These are phyloP conservation scores for Hesperia comma DNA, from an alignment of 2,888 invertebrate genomes.

Conservation along the genomic window DNA sequence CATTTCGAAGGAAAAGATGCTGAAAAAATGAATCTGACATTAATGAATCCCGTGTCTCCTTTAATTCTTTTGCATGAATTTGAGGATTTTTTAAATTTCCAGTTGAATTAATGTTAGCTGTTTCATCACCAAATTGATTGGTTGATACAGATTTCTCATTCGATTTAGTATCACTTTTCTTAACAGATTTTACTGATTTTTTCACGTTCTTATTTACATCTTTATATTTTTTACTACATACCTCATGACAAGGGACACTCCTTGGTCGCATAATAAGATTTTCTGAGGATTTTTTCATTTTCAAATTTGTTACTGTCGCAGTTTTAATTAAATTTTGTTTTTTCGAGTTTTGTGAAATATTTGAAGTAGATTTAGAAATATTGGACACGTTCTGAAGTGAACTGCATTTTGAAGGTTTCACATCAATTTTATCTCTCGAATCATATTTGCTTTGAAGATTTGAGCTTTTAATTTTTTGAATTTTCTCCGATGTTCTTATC, in stretches of 20 bases:
- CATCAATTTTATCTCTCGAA: constrained; percentile 54
- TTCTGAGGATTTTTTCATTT: constrained; percentile 71
- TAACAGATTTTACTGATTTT: constrained; percentile 52
- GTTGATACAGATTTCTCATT: constrained; percentile 55
- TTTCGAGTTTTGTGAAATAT: constrained; percentile 56
- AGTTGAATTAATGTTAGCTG: constrained; percentile 59
- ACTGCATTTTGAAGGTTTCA: constrained; percentile 51
- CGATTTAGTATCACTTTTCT: constrained; percentile 49
- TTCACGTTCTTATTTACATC: constrained; percentile 55
- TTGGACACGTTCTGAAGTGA: constrained; percentile 53
- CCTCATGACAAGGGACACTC: constrained; percentile 67
- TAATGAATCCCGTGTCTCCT: constrained; percentile 83
- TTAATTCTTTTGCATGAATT: constrained; percentile 74
- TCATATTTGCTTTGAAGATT: constrained; percentile 66
- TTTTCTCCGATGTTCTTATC: constrained; percentile 76
- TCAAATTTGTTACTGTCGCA: constrained; percentile 70
- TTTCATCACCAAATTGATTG: constrained; percentile 68
- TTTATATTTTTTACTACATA: constrained; percentile 67
- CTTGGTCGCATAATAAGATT: constrained; percentile 61
- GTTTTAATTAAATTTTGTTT: constrained; percentile 66
- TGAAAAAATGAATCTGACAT: constrained; percentile 88
- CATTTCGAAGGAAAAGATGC: constrained; percentile 86
- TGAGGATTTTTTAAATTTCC: constrained; percentile 55
- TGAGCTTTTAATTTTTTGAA: constrained; percentile 68
- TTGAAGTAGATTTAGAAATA: constrained; percentile 68